These are phyloP conservation scores for Theristicus caerulescens DNA, from an alignment of 2,113 vertebrate genomes.

Conservation along the genomic window DNA sequence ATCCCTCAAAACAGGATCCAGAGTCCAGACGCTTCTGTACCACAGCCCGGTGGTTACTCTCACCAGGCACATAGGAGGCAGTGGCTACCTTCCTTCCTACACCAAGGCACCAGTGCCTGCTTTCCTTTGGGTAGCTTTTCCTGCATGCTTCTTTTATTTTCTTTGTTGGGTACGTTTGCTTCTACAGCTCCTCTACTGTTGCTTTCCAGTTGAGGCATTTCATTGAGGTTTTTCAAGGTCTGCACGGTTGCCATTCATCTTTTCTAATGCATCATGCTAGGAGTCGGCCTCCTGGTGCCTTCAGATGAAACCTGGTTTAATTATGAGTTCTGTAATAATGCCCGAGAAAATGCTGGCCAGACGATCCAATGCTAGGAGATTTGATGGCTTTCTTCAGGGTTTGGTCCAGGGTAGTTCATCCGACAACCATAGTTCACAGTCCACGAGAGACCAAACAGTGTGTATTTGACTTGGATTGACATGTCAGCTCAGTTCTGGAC, in stretches of 20 bases:
- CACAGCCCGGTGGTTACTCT: rapidly evolving
- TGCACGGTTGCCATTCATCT: neutral
- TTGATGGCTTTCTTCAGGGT: neutral
- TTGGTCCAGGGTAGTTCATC: neutral
- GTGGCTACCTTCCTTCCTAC: neutral
- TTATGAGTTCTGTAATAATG: neutral
- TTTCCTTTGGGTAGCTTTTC: neutral
- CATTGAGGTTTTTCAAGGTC: neutral
- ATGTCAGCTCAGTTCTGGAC: neutral
- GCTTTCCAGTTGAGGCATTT: neutral
- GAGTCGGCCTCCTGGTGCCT: neutral
- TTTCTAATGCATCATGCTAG: neutral
- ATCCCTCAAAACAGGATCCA: neutral
- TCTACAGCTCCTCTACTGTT: neutral
- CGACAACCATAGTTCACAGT: neutral
- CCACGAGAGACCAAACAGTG: neutral
- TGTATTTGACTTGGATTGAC: neutral
- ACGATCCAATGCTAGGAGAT: neutral
- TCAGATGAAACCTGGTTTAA: neutral
- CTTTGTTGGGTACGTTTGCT: neutral
- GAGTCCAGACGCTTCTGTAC: neutral
- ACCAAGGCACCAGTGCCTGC: no score
- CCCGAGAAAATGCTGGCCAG: neutral
- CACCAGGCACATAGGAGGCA: neutral
- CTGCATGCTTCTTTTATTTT: rapidly evolving